phyloP scores from a whole-genome alignment of 2,797 vertebrate species.

The Anguilla marmorata region DNA sequence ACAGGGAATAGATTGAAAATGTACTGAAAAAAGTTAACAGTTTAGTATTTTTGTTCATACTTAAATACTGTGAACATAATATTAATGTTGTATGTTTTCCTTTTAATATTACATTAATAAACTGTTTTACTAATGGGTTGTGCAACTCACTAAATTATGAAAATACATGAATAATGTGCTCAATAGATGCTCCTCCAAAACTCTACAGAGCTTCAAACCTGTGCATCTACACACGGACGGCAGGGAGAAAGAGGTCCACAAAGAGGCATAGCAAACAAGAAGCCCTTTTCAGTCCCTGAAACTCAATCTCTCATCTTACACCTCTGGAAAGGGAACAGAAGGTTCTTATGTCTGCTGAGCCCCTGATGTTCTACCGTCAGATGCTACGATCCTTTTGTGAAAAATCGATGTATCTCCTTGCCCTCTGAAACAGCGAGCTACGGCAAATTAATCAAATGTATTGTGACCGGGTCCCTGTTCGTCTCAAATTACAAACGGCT shows the following conservation, averaged over 20 bases:
- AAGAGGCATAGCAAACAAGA: not conserved
- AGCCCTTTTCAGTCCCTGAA: not conserved
- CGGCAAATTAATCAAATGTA: constrained; percentile 19
- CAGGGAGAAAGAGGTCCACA: not conserved
- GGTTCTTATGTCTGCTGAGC: not conserved
- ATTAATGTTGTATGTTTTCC: not conserved
- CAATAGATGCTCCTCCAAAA: not conserved
- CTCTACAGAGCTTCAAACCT: not conserved
- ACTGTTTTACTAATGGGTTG: too few relatives aligned
- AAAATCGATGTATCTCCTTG: constrained; percentile 3
- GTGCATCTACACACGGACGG: not conserved
- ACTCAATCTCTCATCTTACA: not conserved
- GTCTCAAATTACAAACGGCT: constrained; percentile 22
- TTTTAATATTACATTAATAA: too few relatives aligned
- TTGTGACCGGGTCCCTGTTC: constrained; percentile 11
- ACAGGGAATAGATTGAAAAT: not conserved
- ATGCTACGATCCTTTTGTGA: not conserved
- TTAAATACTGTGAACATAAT: not conserved
- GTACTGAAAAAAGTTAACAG: not conserved
- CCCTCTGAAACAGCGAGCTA: not conserved
- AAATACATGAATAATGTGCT: not conserved
- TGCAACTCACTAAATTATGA: too few relatives aligned
- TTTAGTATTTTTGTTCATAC: not conserved
- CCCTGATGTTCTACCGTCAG: not conserved
- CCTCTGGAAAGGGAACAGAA: not conserved